Base-by-base conservation (phyloP, 2,797 vertebrate genomes). In the Mallotus villosus region DNA sequence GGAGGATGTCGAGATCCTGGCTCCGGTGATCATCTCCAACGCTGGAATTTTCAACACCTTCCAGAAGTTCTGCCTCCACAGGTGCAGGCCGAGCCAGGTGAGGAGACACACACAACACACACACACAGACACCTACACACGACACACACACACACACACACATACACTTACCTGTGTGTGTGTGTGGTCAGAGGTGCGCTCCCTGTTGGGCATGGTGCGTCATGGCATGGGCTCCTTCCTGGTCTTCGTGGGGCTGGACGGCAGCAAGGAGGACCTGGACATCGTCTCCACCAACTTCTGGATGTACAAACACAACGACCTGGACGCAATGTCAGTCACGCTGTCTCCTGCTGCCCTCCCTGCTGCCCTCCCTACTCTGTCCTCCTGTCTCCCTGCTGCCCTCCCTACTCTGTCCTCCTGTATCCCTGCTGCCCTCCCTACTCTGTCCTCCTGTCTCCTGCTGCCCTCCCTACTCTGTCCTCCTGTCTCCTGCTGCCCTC, bases 11-110 rank as follows among this genome's bases (percentile, higher is more conserved):
- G 85, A 91, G 81, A 63, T 96, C 24, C 85, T 72, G 0, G 93
- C 95, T 0, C 91, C 94, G 0, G 71, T 94, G 0, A 79, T 96
- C 5, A 91, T 97, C 82, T 96, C 96, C 0, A 92, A 95, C 72
- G 94, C 94, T 1, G 95, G 96, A 3, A 7, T 96, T 79, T 96
- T 95, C 88, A 96, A 90, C 86, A 96, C 94, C 70, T 95, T 95
- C 60, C 87, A 94, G 79, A 92, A 82, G 21, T 91, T 58, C 87
- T 97, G 37, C 92, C 94, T 0, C 81, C 88, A 0, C 85, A 84
- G 71, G 86, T 93, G 37, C 88, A 80, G 57, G 66, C 76, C 27
- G 92, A 86, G 37, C 83, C 89, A 41, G 93, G 95, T 96, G 87
- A 5, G 32, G 7, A 8, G 6, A 59, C 60, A 61, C 27, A 70